Evolutionary conservation across 2,888 invertebrate genomes (phyloP), one percentile per base, ranked within the genome.

Genomic region (Agrochola lychnidis): DNA sequence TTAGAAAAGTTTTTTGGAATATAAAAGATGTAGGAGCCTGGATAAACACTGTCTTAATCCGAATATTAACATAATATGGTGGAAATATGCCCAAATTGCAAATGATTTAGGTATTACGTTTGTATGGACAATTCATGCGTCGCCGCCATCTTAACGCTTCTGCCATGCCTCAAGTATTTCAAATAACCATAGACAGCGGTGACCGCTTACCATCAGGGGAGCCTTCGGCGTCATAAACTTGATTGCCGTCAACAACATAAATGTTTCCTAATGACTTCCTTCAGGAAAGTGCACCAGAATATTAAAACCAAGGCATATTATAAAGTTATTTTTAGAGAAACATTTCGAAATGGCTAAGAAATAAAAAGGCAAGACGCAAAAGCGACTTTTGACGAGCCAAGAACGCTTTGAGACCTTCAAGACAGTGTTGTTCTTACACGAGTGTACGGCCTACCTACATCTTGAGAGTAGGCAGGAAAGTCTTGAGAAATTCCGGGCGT

Each of bases 391-490:
- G 81, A 70, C 56, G 57, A 48, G 57, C 48, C n/a, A 45, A 64
- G 71, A 73, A 25, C 59, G 73, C 64, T 86, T 79, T 83, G 64
- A 83, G 79, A 19, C 1, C 45, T 25, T 76, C 74, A 68, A 84
- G n/a, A n/a, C n/a, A n/a, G 86, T 74, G 85, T 73, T 74, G 79
- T 72, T 83, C 59, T 69, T 76, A 64, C 70, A 45, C 48, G 75
- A 75, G 78, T 42, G 62, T 30, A 25, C 42, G 40, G 53, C 62
- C 36, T 78, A 51, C 69, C 64, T 79, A n/a, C 64, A 16, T 61
- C 80, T 79, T 70, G 59, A 79, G 40, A 22, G 36, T 14, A 22
- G 30, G 53, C n/a, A 40, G 66, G n/a, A 19, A 10, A 45, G 45
- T 59, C 83, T 69, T 70, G 56, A 78, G 22, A 36, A 48, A 61